phyloP scores from a whole-genome alignment of 2,888 invertebrate genomes.

The Drosophila tanythrix region DNA sequence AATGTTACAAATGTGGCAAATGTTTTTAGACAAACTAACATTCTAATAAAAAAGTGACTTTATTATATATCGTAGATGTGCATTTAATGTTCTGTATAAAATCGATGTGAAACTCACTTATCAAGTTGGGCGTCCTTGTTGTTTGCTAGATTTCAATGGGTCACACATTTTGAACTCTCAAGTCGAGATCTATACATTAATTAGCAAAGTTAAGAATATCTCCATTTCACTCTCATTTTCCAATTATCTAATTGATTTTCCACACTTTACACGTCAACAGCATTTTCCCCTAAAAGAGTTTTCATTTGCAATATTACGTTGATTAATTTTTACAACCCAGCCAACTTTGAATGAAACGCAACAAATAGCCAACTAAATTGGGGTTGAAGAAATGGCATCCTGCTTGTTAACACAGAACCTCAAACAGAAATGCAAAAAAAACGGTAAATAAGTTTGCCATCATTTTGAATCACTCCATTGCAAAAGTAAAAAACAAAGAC shows the following conservation, averaged over 20 bases:
- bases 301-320: not conserved
- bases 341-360: not conserved
- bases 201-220: not conserved
- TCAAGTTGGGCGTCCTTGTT: not conserved
- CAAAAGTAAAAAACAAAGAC: conserved; percentile 5
- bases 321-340: not conserved
- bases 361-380: conserved; percentile 12
- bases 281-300: not conserved
- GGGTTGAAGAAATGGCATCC: not conserved
- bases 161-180: not conserved
- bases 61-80: not conserved
- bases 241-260: conserved; percentile 10
- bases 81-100: not conserved
- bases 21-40: not conserved
- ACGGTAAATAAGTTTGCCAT: conserved; percentile 65
- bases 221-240: not conserved
- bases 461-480: conserved; percentile 44
- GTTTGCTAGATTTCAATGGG: no score
- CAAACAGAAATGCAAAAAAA: conserved; percentile 35
- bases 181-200: not conserved
- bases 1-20: conserved; percentile 11
- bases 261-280: not conserved
- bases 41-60: not conserved
- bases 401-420: conserved; percentile 6
- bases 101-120: not conserved